A percentile compares a stretch with the other conserved stretches of the same genome.
These are phyloP conservation scores for Tridacna gigas DNA, from an alignment of 2,888 invertebrate species.

Conservation along the genomic window DNA sequence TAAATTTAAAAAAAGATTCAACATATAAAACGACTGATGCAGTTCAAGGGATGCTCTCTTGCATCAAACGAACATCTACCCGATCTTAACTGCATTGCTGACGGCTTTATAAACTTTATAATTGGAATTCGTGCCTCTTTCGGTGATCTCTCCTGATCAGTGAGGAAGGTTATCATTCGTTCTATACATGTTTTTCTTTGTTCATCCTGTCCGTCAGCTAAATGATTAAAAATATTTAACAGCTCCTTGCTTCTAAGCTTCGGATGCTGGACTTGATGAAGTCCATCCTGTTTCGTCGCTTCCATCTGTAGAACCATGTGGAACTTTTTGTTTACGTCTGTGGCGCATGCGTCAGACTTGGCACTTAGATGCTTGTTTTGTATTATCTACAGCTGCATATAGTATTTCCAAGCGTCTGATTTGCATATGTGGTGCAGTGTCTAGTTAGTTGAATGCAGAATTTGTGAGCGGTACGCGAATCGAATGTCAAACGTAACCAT, in stretches of 20 bases:
- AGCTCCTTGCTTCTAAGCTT: constrained; percentile 4
- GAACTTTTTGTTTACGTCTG: constrained; percentile 26
- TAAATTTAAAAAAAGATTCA: too few relatives aligned
- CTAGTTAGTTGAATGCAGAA: too few relatives aligned
- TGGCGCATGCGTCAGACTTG: constrained; percentile 17
- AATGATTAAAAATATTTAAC: neutral
- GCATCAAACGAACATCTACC: too few relatives aligned
- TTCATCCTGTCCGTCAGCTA: constrained; percentile 11
- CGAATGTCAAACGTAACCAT: too few relatives aligned
- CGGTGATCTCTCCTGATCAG: neutral
- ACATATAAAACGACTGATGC: too few relatives aligned
- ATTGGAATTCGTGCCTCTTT: constrained; percentile 19
- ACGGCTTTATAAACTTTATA: too few relatives aligned
- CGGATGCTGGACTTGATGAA: constrained; percentile 2
- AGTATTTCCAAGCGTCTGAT: too few relatives aligned
- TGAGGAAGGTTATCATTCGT: neutral
- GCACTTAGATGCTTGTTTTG: neutral
- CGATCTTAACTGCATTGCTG: too few relatives aligned
- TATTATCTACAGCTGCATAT: too few relatives aligned
- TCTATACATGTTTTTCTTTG: constrained; percentile 3
- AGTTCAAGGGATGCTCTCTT: too few relatives aligned
- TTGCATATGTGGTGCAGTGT: too few relatives aligned
- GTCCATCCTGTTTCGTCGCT: neutral
- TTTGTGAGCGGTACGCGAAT: too few relatives aligned
- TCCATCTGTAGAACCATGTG: constrained; percentile 28